These are phyloP conservation scores for Melanchra persicariae DNA, from an alignment of 2,888 invertebrate genomes.

Conservation along the genomic window DNA sequence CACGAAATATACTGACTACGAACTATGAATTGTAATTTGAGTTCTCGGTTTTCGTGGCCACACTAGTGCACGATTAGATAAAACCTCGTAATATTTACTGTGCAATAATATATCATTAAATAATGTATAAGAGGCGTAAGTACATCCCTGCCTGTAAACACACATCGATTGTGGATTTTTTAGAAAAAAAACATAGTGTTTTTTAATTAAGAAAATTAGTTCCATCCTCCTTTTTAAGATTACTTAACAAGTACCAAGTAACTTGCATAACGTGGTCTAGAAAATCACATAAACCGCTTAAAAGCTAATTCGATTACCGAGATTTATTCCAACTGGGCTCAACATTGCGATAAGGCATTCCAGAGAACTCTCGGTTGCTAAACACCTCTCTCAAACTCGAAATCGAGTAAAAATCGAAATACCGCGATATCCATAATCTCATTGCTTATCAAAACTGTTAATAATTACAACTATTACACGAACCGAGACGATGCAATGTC, in stretches of 20 bases:
- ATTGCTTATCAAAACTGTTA: conserved; percentile 70
- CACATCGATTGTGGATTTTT: conserved; percentile 9
- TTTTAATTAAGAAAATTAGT: background rate
- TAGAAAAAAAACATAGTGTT: background rate
- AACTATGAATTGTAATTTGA: background rate
- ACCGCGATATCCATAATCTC: conserved; percentile 36
- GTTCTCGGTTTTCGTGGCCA: conserved; percentile 37
- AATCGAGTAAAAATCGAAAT: conserved; percentile 38
- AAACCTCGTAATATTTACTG: conserved; percentile 42
- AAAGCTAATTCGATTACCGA: conserved; percentile 33
- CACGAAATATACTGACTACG: background rate
- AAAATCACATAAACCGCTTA: background rate
- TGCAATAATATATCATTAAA: conserved; percentile 36
- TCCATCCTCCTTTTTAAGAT: background rate
- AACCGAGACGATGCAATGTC: conserved; percentile 67
- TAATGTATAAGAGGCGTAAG: conserved; percentile 14
- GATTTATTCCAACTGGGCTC: conserved; percentile 1
- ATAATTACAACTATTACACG: conserved; percentile 71
- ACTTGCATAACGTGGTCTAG: background rate
- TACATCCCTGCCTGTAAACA: background rate
- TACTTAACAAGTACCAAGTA: background rate
- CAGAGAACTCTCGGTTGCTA: conserved; percentile 8
- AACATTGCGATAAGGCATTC: conserved; percentile 34
- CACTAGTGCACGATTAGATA: conserved; percentile 42
- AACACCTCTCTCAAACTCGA: conserved; percentile 31